Evolutionary conservation across 2,113 vertebrate genomes (phyloP).

Genomic region (Apus apus): DNA sequence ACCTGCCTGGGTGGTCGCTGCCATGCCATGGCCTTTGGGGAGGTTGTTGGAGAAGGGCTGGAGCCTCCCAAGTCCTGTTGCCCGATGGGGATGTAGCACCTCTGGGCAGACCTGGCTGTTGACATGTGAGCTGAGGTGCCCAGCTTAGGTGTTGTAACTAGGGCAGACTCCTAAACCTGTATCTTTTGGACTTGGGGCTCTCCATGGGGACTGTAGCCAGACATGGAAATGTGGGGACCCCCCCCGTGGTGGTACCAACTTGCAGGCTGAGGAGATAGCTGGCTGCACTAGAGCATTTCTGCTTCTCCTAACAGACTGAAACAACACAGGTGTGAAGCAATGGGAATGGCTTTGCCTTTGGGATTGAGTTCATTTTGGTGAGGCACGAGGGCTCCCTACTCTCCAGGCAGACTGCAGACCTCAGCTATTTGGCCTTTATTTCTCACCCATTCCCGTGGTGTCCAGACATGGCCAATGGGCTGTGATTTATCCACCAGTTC

Average conservation of each 20-base stretch:
- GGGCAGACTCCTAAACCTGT: neutral
- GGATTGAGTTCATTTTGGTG: neutral
- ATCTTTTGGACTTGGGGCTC: neutral
- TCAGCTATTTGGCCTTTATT: neutral
- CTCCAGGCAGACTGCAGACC: neutral
- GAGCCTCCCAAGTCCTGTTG: neutral
- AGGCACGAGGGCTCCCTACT: neutral
- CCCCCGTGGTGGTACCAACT: neutral
- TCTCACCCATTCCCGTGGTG: accelerated
- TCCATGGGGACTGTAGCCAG: neutral
- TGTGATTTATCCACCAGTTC: conserved; percentile 8
- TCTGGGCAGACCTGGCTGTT: neutral
- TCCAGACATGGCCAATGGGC: neutral
- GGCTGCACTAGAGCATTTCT: neutral
- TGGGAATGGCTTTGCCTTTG: neutral
- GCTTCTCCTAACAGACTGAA: neutral
- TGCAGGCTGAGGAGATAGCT: neutral
- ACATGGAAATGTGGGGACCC: neutral
- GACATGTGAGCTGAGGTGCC: neutral
- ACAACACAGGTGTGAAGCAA: neutral
- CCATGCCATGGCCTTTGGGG: neutral
- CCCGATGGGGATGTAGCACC: neutral
- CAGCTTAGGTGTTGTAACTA: neutral
- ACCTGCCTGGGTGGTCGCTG: neutral
- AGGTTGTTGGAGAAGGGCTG: neutral